These are phyloP conservation scores for Maconellicoccus hirsutus DNA, from an alignment of 1,140 invertebrate genomes.

Conservation along the genomic window DNA sequence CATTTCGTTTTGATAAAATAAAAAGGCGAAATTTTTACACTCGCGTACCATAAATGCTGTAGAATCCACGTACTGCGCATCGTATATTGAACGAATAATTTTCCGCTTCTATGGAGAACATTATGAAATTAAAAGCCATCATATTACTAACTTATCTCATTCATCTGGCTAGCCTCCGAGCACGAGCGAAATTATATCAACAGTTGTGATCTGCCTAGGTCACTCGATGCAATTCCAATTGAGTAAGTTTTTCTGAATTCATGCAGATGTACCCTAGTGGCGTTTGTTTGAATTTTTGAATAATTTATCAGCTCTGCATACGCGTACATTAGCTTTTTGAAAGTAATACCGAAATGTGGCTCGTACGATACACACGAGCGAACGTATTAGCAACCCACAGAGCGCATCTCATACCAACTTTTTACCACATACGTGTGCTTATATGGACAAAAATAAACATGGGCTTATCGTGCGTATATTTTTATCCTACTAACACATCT, in stretches of 20 bases:
- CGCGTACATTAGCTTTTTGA: not conserved
- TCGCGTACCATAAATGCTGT: not conserved
- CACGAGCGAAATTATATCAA: not conserved
- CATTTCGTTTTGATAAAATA: no score
- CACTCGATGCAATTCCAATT: not conserved
- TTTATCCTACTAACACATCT: not conserved
- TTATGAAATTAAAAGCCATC: not conserved
- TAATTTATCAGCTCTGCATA: not conserved
- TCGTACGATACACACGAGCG: not conserved
- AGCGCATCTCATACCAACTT: not conserved
- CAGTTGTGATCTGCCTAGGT: not conserved
- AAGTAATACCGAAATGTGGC: not conserved
- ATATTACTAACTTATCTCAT: not conserved
- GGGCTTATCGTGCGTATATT: not conserved
- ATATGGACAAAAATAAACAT: slow-evolving; percentile 1
- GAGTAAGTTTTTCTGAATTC: not conserved
- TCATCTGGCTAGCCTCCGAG: not conserved
- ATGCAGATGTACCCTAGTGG: not conserved
- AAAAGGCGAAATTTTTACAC: not conserved
- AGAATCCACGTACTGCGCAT: not conserved
- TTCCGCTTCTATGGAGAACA: not conserved
- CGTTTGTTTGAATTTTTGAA: not conserved
- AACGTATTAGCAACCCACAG: slow-evolving; percentile 2
- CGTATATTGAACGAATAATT: not conserved
- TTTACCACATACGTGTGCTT: not conserved